A percentile compares a stretch with the other conserved stretches of the same genome.
Conservation (phyloP, 2,888 invertebrate species). For the Folsomia candida region DNA sequence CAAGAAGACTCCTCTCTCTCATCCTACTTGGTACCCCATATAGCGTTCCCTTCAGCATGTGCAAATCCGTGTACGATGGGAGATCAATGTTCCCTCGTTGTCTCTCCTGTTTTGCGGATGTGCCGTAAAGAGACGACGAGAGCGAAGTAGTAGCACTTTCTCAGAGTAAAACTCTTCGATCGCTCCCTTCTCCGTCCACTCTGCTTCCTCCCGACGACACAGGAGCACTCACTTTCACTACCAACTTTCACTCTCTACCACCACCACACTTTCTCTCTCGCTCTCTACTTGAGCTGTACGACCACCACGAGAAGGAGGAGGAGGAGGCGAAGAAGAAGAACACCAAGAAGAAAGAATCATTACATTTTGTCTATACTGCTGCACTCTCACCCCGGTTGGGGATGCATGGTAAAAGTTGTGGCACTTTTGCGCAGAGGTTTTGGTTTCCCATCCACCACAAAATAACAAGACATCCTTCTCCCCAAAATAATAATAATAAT, state of each 20-base stretch:
- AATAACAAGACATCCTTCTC: too few relatives aligned
- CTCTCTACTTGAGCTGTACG: neutral
- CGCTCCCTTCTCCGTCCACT: conserved; percentile 2
- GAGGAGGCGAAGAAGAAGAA: too few relatives aligned
- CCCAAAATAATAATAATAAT: too few relatives aligned
- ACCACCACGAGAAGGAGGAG: neutral
- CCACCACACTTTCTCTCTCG: neutral
- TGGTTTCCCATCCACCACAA: too few relatives aligned
- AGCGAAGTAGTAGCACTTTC: conserved; percentile 2
- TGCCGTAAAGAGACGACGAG: conserved; percentile 29
- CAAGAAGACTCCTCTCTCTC: too few relatives aligned
- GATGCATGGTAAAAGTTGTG: neutral
- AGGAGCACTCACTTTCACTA: too few relatives aligned
- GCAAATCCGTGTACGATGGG: conserved; percentile 49
- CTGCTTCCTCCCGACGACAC: neutral
- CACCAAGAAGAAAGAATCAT: neutral
- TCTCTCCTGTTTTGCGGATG: conserved; percentile 50
- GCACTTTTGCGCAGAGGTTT: neutral
- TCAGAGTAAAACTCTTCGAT: conserved; percentile 25
- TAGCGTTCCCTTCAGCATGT: conserved; percentile 49
- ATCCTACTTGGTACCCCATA: too few relatives aligned
- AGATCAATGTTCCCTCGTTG: conserved; percentile 44
- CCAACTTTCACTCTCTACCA: too few relatives aligned
- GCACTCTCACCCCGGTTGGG: neutral
- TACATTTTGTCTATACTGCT: neutral